Percentiles rank a stretch among this genome's conserved stretches.
phyloP scores from a whole-genome alignment of 2,797 vertebrate genomes.

The Halcyon badia region DNA sequence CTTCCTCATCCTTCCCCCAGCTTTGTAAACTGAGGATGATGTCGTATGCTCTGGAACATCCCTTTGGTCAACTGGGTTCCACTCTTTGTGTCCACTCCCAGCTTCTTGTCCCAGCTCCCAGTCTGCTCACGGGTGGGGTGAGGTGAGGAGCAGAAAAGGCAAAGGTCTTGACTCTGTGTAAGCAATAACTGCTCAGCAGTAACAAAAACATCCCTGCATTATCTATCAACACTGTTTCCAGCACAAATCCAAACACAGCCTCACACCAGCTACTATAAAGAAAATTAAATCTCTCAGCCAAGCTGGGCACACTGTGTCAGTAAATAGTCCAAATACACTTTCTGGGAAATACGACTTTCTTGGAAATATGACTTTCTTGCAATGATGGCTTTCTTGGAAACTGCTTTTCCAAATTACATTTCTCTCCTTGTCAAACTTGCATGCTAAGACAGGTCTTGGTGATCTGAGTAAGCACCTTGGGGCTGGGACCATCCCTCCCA shows the following conservation, averaged over 20 bases:
- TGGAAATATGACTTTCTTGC: not conserved
- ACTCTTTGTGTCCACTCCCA: not conserved
- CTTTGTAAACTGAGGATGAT: not conserved
- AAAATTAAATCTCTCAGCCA: not conserved
- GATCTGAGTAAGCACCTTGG: not conserved
- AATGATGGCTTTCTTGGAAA: not conserved
- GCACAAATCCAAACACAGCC: not conserved
- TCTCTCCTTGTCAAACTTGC: not conserved
- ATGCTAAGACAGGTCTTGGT: not conserved
- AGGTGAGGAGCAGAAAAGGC: not conserved
- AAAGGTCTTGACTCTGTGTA: not conserved
- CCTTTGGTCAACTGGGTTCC: not conserved
- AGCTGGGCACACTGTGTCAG: not conserved
- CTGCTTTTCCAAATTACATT: not conserved
- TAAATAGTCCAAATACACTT: not conserved
- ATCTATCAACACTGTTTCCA: not conserved
- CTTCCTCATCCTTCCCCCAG: not conserved
- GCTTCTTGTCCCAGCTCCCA: too few relatives aligned
- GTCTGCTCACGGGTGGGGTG: not conserved
- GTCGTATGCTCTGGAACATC: fast-evolving
- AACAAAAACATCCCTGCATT: not conserved
- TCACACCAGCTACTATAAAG: not conserved
- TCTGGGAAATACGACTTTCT: not conserved
- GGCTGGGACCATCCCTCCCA: not conserved
- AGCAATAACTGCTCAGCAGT: not conserved